phyloP scores from a whole-genome alignment of 2,888 invertebrate species.

The Nysson spinosus region DNA sequence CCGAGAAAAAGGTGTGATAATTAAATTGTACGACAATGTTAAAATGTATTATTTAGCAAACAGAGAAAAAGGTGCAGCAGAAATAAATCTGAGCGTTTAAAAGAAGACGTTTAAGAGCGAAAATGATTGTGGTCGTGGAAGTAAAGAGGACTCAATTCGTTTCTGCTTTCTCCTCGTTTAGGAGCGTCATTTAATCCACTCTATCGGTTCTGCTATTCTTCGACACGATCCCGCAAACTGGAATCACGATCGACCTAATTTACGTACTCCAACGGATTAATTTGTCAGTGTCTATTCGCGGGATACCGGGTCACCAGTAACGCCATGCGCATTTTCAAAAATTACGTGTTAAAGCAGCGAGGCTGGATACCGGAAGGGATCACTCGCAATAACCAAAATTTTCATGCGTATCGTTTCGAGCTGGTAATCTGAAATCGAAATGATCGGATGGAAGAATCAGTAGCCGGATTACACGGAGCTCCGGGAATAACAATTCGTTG shows the following conservation, averaged over 20 bases:
- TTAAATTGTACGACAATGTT: no score
- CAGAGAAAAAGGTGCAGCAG: no score
- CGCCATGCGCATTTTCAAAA: constrained; percentile 7
- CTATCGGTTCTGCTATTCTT: constrained; percentile 20
- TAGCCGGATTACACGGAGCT: constrained; percentile 16
- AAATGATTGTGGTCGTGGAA: constrained; percentile 13
- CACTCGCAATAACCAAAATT: not conserved
- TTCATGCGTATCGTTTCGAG: constrained; percentile 5
- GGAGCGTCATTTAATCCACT: constrained; percentile 28
- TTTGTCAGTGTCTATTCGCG: constrained; percentile 24
- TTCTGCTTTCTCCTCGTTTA: constrained; percentile 37
- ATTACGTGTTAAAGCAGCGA: constrained; percentile 26
- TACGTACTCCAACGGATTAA: constrained; percentile 11
- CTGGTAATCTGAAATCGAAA: constrained; percentile 31
- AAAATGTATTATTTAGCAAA: no score
- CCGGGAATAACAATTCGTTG: constrained; percentile 32
- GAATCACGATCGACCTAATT: constrained; percentile 31
- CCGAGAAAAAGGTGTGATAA: no score
- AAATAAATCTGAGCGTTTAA: no score
- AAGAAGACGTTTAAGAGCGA: not conserved
- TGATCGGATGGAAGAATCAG: constrained; percentile 26
- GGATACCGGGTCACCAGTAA: constrained; percentile 7
- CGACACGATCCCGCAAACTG: constrained; percentile 18
- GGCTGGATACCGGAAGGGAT: no score
- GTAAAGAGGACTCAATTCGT: constrained; percentile 28